Base-by-base conservation (phyloP, 2,113 vertebrate species). In the Leucoraja erinaceus region DNA sequence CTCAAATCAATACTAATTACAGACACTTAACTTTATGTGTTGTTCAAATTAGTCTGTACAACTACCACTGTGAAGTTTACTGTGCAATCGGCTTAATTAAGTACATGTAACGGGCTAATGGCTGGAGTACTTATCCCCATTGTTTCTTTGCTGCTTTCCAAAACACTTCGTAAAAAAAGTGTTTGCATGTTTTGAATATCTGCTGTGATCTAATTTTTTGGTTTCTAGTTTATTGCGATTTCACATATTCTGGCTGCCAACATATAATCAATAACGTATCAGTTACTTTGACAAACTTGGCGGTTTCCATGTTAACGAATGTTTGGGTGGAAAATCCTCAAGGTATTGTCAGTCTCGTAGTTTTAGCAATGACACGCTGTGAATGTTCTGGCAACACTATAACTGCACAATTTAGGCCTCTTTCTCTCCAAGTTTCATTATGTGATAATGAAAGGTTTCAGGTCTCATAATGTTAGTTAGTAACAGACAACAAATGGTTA, bases 1-100 rank as follows among this genome's bases (percentile, higher is more conserved):
- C 28, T 88, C 28, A 18, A 63, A 88, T 88, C 83, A 88, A 88
- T 88, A 88, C 59, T 88, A 88, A 88, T 88, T 88, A 88, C 83
- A 88, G 59, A 12, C 14, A 2, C 83, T 88, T 88, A 88, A 66
- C 83, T 63, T 88, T n/a, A 88, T 28, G 59, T 66, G 59, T 88
- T 88, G 28, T 63, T 88, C 59, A 88, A 88, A 88, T 88, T 88
- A 88, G 59, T 63, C 83, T 63, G 83, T 66, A 31, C n/a, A 88
- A 63, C 59, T 88, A 61, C 83, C 83, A 63, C 59, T 88, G 83
- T 61, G 61, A 88, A 66, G 83, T 63, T 88, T 88, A 88, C 28
- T 66, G 28, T 31, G 59, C 61, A 88, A 88, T 88, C 28, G 31
- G 59, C 83, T 88, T 88, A 88, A 88, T 88, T 88, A 88, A 88